Conservation (phyloP, 2,888 invertebrate genomes). For the Diarsia mendica region DNA sequence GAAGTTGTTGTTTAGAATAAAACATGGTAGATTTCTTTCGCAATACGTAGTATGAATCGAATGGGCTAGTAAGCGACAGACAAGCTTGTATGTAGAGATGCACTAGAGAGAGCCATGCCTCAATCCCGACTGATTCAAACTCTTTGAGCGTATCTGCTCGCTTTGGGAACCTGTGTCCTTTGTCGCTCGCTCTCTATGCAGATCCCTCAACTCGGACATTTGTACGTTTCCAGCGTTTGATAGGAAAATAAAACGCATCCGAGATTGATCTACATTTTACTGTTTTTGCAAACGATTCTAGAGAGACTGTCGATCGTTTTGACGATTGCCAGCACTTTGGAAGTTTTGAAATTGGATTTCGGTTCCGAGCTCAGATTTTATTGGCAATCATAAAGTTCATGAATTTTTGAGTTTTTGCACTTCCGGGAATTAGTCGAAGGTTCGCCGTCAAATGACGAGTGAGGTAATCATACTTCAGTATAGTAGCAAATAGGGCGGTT, state of each 20-base stretch:
- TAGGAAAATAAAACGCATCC: constrained; percentile 69
- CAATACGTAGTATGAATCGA: constrained; percentile 36
- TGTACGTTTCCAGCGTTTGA: constrained; percentile 69
- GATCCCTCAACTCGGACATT: constrained; percentile 70
- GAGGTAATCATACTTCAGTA: constrained; percentile 11
- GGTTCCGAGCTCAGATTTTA: constrained; percentile 55
- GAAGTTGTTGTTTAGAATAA: constrained; percentile 1
- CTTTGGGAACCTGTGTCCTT: constrained; percentile 67
- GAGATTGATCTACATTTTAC: constrained; percentile 60
- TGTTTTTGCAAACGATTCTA: constrained; percentile 47
- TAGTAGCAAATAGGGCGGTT: neutral
- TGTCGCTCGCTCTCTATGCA: constrained; percentile 72
- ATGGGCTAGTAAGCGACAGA: constrained; percentile 37
- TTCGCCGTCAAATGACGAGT: constrained; percentile 26
- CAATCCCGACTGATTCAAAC: constrained; percentile 69
- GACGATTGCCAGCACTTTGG: constrained; percentile 59
- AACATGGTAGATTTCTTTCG: constrained; percentile 22
- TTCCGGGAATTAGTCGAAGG: constrained; percentile 19
- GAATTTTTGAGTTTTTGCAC: constrained; percentile 50
- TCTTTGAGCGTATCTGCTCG: constrained; percentile 71
- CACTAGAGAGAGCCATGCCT: constrained; percentile 60
- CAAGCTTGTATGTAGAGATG: constrained; percentile 53
- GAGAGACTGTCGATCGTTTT: constrained; percentile 58
- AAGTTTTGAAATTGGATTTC: constrained; percentile 61
- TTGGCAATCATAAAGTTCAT: constrained; percentile 58